These are phyloP conservation scores for Tipula confusa DNA, from an alignment of 2,888 invertebrate genomes.

Conservation along the genomic window DNA sequence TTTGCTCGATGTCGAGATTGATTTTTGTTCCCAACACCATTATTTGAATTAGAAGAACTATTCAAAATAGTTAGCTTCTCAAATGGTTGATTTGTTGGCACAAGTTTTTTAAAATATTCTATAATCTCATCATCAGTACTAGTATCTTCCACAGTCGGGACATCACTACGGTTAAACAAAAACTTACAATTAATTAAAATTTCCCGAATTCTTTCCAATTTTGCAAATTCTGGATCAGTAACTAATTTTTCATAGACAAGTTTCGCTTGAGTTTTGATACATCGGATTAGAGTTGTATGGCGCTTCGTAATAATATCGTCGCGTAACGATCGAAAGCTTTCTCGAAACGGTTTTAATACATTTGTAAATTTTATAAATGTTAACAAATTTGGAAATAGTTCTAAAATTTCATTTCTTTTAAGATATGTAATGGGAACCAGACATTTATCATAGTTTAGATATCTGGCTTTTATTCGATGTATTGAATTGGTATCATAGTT, in stretches of 20 bases:
- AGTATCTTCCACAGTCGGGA: neutral
- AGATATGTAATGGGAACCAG: neutral
- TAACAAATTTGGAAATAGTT: neutral
- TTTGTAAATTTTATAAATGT: neutral
- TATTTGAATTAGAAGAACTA: neutral
- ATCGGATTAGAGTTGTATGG: neutral
- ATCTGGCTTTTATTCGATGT: neutral
- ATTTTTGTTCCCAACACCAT: neutral
- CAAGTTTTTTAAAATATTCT: neutral
- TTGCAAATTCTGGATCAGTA: neutral
- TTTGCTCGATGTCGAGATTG: neutral
- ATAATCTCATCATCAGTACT: neutral
- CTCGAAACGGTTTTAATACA: neutral
- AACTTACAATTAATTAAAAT: neutral
- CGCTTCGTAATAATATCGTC: neutral
- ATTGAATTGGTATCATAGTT: neutral
- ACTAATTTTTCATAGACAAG: neutral
- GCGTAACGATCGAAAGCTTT: neutral
- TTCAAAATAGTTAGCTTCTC: neutral
- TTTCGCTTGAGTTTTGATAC: neutral
- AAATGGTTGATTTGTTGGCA: neutral
- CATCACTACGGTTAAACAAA: neutral
- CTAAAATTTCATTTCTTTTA: neutral
- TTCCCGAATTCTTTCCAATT: neutral
- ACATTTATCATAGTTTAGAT: neutral